phyloP scores from a whole-genome alignment of 2,113 vertebrate genomes.

The Orthochromis indermauri region DNA sequence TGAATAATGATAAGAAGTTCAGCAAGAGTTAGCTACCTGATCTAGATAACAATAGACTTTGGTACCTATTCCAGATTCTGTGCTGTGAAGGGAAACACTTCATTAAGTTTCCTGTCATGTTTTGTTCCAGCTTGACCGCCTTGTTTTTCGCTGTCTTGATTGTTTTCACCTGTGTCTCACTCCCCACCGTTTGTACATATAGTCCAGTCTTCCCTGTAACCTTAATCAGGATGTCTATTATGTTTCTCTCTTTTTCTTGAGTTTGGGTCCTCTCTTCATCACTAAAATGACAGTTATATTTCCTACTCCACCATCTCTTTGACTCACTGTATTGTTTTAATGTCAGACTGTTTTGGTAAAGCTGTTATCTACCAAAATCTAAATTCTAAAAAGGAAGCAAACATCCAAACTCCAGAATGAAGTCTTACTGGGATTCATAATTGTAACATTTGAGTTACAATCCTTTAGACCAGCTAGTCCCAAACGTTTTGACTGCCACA shows the following conservation, averaged over 20 bases:
- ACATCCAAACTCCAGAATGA: background rate
- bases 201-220: background rate
- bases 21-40: background rate
- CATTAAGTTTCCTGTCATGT: background rate
- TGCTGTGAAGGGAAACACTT: background rate
- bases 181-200: fast-evolving
- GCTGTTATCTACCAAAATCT: background rate
- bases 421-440: background rate
- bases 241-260: background rate
- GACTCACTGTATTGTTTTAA: background rate
- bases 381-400: background rate
- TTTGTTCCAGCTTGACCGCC: fast-evolving
- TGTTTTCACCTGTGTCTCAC: background rate
- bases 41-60: fast-evolving
- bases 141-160: background rate
- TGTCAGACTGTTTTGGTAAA: fast-evolving
- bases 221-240: background rate
- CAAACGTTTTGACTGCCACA: background rate
- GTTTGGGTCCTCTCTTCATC: background rate
- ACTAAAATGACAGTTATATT: background rate
- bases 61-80: fast-evolving
- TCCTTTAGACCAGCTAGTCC: background rate
- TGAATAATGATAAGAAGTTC: background rate
- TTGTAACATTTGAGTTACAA: background rate
- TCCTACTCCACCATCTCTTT: background rate